These are phyloP conservation scores for Stegastes partitus DNA, from an alignment of 2,113 vertebrate species.

Conservation along the genomic window DNA sequence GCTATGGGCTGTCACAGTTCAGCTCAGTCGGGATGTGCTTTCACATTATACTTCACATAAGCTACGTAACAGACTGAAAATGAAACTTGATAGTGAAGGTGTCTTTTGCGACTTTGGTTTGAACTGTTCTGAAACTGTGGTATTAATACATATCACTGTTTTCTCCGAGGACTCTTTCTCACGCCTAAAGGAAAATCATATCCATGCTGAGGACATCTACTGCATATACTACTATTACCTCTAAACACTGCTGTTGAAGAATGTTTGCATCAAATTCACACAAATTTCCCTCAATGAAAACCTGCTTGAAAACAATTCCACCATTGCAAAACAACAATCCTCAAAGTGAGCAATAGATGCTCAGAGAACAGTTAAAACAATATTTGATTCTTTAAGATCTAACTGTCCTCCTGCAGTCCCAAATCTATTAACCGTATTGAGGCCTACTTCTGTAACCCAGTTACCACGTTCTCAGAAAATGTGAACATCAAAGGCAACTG, in stretches of 20 bases:
- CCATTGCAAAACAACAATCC: too few relatives aligned
- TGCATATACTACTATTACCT: background rate
- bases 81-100: background rate
- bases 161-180: too few relatives aligned
- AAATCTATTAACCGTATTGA: slow-evolving; percentile 62
- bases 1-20: background rate
- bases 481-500: slow-evolving; percentile 71
- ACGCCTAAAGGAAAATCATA: background rate
- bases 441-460: slow-evolving; percentile 46
- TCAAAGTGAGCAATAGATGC: too few relatives aligned
- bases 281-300: too few relatives aligned
- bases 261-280: background rate
- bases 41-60: background rate
- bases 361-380: too few relatives aligned
- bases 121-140: background rate
- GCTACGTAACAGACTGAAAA: background rate
- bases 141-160: too few relatives aligned
- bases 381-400: too few relatives aligned
- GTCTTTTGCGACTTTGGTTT: background rate
- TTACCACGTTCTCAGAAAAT: slow-evolving; percentile 34
- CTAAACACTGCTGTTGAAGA: background rate
- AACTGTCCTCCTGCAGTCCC: background rate
- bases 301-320: too few relatives aligned
- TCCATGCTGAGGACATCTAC: background rate
- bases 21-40: background rate